These are phyloP conservation scores for Crossocerus cetratus DNA, from an alignment of 2,888 invertebrate species.

Conservation along the genomic window DNA sequence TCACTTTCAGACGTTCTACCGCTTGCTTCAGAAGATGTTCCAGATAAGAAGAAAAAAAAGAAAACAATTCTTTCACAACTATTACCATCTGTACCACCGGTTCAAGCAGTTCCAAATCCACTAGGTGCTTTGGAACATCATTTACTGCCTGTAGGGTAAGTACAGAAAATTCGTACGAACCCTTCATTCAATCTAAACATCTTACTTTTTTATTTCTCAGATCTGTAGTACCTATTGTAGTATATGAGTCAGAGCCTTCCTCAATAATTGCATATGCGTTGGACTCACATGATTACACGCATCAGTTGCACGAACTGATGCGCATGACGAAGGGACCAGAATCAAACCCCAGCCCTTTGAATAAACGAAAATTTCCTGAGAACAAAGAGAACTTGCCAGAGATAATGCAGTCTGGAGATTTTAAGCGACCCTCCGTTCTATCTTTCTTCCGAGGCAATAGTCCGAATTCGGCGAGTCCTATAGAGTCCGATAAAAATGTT, in stretches of 20 bases:
- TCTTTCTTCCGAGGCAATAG: conserved; percentile 73
- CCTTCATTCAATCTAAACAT: not conserved
- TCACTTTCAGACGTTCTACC: conserved; percentile 76
- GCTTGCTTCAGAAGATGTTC: conserved; percentile 64
- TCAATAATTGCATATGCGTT: conserved; percentile 92
- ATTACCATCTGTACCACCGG: conserved; percentile 79
- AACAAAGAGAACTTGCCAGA: conserved; percentile 75
- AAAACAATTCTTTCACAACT: conserved; percentile 84
- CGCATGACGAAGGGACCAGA: conserved; percentile 71
- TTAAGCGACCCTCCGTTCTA: conserved; percentile 71
- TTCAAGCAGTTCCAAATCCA: conserved; percentile 79
- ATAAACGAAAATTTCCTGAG: conserved; percentile 76
- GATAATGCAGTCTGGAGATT: conserved; percentile 65
- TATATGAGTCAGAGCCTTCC: conserved; percentile 89
- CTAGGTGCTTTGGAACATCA: conserved; percentile 85
- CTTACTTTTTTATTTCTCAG: conserved; percentile 57
- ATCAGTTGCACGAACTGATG: conserved; percentile 78
- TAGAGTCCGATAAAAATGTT: conserved; percentile 67
- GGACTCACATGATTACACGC: conserved; percentile 85
- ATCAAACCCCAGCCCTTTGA: conserved; percentile 77
- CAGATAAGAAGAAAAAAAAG: conserved; percentile 79
- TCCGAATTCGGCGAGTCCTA: conserved; percentile 70
- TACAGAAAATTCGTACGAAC: not conserved
- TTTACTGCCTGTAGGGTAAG: conserved; percentile 80
- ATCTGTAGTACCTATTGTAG: conserved; percentile 81